phyloP scores from a whole-genome alignment of 2,797 vertebrate genomes.

The Pipistrellus kuhlii region DNA sequence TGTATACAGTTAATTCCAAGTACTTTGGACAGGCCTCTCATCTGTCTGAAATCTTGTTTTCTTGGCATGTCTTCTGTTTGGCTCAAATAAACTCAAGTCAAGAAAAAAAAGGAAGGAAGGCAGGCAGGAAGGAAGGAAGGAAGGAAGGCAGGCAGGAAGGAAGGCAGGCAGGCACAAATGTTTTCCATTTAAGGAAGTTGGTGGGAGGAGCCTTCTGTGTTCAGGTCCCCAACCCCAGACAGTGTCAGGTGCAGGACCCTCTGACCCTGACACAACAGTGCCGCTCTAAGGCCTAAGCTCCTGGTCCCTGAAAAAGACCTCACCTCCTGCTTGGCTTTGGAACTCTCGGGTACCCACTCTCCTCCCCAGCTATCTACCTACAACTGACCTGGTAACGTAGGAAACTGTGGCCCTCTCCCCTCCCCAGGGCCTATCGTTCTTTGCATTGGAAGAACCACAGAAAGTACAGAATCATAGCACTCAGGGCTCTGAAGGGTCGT shows the following conservation, averaged over 20 bases:
- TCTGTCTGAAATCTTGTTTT: background rate
- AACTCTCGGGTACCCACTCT: background rate
- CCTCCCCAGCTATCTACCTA: background rate
- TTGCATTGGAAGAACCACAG: background rate
- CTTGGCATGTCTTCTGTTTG: background rate
- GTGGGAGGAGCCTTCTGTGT: background rate
- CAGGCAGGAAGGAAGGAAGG: background rate
- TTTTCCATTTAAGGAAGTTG: background rate
- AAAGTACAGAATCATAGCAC: background rate
- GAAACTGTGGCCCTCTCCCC: background rate
- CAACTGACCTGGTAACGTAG: background rate
- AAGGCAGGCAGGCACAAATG: background rate
- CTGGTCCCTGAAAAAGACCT: background rate
- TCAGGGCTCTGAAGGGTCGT: background rate
- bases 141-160: background rate
- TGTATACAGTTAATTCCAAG: slow-evolving; percentile 52
- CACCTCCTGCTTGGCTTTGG: background rate
- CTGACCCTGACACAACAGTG: background rate
- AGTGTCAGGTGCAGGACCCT: background rate
- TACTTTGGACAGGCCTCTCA: background rate
- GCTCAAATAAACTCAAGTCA: background rate
- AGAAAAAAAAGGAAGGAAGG: background rate
- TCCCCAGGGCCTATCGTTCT: background rate
- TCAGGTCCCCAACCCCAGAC: background rate
- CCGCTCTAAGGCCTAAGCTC: slow-evolving; percentile 4